These are phyloP conservation scores for Holacanthella duospinosa DNA, from an alignment of 2,888 invertebrate genomes.

Conservation along the genomic window DNA sequence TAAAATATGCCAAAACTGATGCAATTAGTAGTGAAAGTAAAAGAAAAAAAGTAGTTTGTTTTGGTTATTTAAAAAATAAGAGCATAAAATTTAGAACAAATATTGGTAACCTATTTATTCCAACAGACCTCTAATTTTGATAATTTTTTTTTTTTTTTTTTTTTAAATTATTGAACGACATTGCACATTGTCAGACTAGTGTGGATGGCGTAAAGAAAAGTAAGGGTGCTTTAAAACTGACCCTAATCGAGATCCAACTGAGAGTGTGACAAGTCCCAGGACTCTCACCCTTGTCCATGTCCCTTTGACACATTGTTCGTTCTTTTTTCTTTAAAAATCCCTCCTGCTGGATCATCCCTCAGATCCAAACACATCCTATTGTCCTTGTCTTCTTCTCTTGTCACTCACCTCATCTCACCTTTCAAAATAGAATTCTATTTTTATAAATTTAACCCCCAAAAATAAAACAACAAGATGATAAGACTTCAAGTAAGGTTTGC, in stretches of 20 bases:
- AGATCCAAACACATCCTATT: constrained; percentile 1
- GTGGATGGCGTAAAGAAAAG: too few relatives aligned
- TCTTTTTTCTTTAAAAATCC: not conserved
- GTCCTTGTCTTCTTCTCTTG: not conserved
- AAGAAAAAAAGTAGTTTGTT: too few relatives aligned
- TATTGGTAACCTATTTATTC: too few relatives aligned
- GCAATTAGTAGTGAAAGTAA: too few relatives aligned
- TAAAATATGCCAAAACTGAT: too few relatives aligned
- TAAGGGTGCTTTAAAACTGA: too few relatives aligned
- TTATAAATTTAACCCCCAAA: not conserved
- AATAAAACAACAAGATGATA: not conserved
- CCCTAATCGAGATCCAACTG: not conserved
- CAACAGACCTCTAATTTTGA: too few relatives aligned
- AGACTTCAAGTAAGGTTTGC: not conserved
- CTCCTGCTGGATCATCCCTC: not conserved
- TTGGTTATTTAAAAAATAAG: too few relatives aligned
- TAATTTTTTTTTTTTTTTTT: too few relatives aligned
- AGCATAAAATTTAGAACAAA: too few relatives aligned
- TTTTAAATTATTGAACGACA: too few relatives aligned
- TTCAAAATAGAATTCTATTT: not conserved
- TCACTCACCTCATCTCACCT: not conserved
- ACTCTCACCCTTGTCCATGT: not conserved
- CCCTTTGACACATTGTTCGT: not conserved
- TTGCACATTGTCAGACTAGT: too few relatives aligned
- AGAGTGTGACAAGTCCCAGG: not conserved